phyloP scores from a whole-genome alignment of 2,797 vertebrate genomes.

The Podarcis lilfordi region DNA sequence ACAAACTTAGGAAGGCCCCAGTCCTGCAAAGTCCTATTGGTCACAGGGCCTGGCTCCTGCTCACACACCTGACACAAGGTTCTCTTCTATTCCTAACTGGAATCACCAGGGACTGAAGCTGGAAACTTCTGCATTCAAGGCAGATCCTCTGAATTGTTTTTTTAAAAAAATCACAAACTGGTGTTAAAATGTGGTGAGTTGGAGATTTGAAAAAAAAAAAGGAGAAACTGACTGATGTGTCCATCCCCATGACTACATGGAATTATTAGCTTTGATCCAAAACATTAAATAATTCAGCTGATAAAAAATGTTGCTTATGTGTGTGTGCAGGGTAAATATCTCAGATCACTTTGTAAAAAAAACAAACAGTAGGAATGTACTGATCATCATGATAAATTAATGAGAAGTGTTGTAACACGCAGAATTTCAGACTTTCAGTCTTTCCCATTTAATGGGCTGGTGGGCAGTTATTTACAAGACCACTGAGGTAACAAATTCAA shows the following conservation, averaged over 20 bases:
- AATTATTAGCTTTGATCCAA: background rate
- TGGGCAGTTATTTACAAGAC: slow-evolving; percentile 36
- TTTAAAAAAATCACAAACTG: no score
- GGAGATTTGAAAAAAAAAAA: no score
- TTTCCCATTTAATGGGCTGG: slow-evolving; percentile 28
- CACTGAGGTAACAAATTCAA: slow-evolving; percentile 31
- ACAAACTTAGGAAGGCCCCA: no score
- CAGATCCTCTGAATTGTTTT: no score
- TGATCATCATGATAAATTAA: slow-evolving; percentile 15
- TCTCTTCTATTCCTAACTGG: no score
- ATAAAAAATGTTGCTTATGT: background rate
- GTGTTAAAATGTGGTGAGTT: no score
- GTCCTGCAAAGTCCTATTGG: no score
- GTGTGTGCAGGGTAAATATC: background rate
- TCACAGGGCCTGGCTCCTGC: no score
- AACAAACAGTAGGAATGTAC: background rate
- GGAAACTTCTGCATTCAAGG: no score
- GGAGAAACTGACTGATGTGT: no score
- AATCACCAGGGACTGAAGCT: no score
- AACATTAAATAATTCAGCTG: background rate
- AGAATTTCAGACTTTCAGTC: slow-evolving; percentile 12
- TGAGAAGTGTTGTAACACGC: slow-evolving; percentile 1
- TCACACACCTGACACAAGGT: no score
- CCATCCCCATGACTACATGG: background rate
- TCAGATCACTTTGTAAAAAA: background rate